Evolutionary conservation across 1,140 invertebrate genomes (phyloP).

Genomic region (Drosophila nasuta): DNA sequence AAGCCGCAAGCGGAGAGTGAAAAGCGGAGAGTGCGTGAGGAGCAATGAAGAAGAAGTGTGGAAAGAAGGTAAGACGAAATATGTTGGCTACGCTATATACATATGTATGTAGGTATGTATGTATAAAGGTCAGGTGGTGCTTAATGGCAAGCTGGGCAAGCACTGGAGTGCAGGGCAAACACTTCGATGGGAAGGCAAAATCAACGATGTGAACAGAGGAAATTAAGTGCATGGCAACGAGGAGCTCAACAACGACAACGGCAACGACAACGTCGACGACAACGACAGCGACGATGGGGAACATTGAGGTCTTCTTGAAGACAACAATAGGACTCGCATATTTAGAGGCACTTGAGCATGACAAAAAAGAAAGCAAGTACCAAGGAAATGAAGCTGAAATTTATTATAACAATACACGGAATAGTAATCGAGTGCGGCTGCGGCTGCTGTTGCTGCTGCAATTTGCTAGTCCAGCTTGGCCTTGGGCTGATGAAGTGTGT

Average conservation of each 20-base stretch:
- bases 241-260: not conserved
- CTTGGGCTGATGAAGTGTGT: conserved; percentile 39
- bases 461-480: not conserved
- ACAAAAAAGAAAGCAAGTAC: conserved; percentile 28
- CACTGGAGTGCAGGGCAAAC: conserved; percentile 70
- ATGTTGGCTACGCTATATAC: not conserved
- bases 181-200: conserved; percentile 60
- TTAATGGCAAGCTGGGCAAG: conserved; percentile 34
- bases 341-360: conserved; percentile 52
- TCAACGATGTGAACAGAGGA: conserved; percentile 68
- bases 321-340: conserved; percentile 67
- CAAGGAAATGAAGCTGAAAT: conserved; percentile 77
- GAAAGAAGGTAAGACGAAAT: not conserved
- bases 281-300: conserved; percentile 2
- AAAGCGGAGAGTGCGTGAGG: not conserved
- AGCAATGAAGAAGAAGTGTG: not conserved
- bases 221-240: conserved; percentile 70
- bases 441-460: conserved; percentile 2
- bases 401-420: conserved; percentile 74
- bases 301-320: conserved; percentile 2
- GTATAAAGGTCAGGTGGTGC: conserved; percentile 35
- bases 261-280: not conserved
- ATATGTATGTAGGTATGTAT: no score
- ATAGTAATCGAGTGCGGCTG: conserved; percentile 59
- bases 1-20: not conserved